phyloP scores from a whole-genome alignment of 30 jellyfish, hydroid and myxozoan species.

The Mastigias papua region DNA sequence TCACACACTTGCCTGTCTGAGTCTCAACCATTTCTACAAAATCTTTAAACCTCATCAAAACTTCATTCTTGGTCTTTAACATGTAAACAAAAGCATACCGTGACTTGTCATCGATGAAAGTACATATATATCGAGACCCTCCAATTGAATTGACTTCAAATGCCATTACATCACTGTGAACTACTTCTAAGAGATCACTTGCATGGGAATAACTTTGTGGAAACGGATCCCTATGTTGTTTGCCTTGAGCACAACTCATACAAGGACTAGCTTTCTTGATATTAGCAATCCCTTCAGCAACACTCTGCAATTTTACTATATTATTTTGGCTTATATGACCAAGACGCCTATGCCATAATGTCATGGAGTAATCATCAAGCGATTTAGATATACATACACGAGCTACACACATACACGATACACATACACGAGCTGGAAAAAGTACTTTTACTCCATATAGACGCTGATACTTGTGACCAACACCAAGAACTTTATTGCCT shows the following conservation, averaged over 20 bases:
- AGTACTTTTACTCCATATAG: slow-evolving; percentile 36
- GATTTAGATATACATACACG: slow-evolving; percentile 32
- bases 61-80: slow-evolving; percentile 29
- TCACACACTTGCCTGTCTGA: slow-evolving; percentile 32
- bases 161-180: slow-evolving; percentile 66
- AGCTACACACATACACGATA: slow-evolving; percentile 7
- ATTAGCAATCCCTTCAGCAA: slow-evolving; percentile 26
- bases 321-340: slow-evolving; percentile 24
- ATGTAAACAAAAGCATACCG: slow-evolving; percentile 28
- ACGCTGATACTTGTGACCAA: slow-evolving; percentile 31
- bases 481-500: slow-evolving; percentile 17
- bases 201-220: slow-evolving; percentile 18
- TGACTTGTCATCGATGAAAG: slow-evolving; percentile 62
- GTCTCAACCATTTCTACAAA: slow-evolving; percentile 37
- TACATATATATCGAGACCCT: slow-evolving; percentile 36
- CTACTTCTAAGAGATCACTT: slow-evolving; percentile 18
- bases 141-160: slow-evolving; percentile 43
- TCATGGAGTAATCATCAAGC: slow-evolving; percentile 21
- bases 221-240: slow-evolving; percentile 51
- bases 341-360: slow-evolving; percentile 23
- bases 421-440: slow-evolving; percentile 37
- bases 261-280: slow-evolving; percentile 35
- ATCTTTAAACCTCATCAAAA: slow-evolving; percentile 3
- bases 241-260: slow-evolving; percentile 60
- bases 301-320: slow-evolving; percentile 16